Percentiles rank a stretch among this genome's conserved stretches.
Conservation (phyloP, 2,113 vertebrate species). For the Raphicerus campestris region DNA sequence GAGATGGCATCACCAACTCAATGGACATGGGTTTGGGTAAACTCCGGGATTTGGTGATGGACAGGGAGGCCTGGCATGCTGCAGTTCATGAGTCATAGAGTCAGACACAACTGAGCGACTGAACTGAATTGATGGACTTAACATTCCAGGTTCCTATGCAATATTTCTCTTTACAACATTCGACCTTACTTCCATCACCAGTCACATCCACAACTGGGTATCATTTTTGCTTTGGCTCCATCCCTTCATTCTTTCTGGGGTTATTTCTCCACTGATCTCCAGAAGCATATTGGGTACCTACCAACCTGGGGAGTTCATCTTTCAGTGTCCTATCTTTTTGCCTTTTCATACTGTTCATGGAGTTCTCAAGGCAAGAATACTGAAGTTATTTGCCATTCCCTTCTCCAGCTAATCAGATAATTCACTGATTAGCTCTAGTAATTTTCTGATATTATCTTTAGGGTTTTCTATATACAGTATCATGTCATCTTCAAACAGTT, state of each 20-base stretch:
- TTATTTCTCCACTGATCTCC: not conserved
- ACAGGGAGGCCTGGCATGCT: not conserved
- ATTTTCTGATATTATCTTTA: not conserved
- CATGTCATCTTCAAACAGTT: not conserved
- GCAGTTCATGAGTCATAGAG: fast-evolving
- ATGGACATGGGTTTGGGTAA: not conserved
- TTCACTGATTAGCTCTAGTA: not conserved
- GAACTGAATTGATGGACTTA: not conserved
- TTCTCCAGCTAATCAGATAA: not conserved
- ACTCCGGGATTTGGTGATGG: not conserved
- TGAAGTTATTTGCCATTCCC: not conserved
- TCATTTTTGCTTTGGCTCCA: not conserved
- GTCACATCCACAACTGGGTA: not conserved
- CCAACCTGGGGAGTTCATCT: not conserved
- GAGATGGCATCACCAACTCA: not conserved
- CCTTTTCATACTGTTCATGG: not conserved
- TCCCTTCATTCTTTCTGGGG: not conserved
- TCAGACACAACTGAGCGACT: not conserved
- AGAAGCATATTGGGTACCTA: not conserved
- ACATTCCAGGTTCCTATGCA: not conserved
- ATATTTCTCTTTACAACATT: not conserved
- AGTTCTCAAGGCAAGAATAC: not conserved
- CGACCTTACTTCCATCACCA: not conserved
- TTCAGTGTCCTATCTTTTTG: not conserved
- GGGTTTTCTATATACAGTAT: not conserved